Evolutionary conservation across 2,113 vertebrate species (phyloP).

Genomic region (Prinia subflava): DNA sequence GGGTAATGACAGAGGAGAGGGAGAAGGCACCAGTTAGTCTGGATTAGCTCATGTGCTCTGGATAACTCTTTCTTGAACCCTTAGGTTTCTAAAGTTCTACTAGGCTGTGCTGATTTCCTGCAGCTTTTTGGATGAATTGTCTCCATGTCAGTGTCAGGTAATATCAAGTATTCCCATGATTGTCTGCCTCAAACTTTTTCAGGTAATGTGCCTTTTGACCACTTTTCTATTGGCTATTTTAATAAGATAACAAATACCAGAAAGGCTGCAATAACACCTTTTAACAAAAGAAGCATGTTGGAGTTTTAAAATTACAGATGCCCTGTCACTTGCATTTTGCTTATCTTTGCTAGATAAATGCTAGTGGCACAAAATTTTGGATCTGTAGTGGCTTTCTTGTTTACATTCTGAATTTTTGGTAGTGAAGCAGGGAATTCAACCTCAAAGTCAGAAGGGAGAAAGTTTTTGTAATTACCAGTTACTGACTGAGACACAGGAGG

Average conservation of each 20-base stretch:
- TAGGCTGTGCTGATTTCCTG: slow-evolving; percentile 22
- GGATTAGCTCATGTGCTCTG: slow-evolving; percentile 72
- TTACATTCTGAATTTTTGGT: not conserved
- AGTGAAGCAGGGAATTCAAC: not conserved
- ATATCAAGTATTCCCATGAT: not conserved
- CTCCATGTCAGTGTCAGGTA: not conserved
- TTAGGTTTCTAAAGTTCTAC: slow-evolving; percentile 49
- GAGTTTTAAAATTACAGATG: not conserved
- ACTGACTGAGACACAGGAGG: not conserved
- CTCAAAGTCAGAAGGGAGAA: not conserved
- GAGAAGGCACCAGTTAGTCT: slow-evolving; percentile 79
- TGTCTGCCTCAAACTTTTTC: not conserved
- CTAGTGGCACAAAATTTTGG: not conserved
- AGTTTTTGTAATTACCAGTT: not conserved
- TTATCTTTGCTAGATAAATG: not conserved
- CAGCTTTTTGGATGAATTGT: slow-evolving; percentile 34
- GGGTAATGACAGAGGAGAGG: slow-evolving; percentile 75
- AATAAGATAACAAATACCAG: not conserved
- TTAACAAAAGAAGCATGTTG: not conserved
- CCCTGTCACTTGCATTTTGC: not conserved
- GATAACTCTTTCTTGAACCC: slow-evolving; percentile 66
- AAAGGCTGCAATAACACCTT: not conserved
- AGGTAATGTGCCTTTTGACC: not conserved
- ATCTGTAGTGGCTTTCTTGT: not conserved
- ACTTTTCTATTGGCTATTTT: not conserved